Evolutionary conservation across 1,140 invertebrate species (phyloP).

Genomic region (Hylaeus anthracinus): DNA sequence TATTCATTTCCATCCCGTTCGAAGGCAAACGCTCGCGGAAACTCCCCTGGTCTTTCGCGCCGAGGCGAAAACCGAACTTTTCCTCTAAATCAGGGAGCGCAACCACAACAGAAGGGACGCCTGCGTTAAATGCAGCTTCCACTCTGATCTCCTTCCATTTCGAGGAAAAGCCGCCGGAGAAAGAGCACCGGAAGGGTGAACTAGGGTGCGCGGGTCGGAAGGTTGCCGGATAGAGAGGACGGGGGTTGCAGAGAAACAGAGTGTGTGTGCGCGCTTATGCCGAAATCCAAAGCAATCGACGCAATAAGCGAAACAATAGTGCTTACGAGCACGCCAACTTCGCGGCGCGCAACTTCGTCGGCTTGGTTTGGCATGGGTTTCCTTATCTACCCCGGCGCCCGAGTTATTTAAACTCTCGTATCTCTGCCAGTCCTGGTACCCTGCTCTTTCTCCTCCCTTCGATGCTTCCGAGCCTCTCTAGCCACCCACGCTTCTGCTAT

Average conservation of each 20-base stretch:
- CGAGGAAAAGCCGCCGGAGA: conserved; percentile 13
- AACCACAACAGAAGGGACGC: conserved; percentile 24
- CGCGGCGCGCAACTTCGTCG: conserved; percentile 55
- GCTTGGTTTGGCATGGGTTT: conserved; percentile 45
- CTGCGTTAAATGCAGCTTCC: conserved; percentile 60
- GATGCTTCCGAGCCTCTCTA: not conserved
- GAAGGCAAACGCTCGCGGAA: not conserved
- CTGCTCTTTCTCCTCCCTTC: conserved; percentile 10
- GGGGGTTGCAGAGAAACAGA: not conserved
- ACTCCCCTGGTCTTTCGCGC: not conserved
- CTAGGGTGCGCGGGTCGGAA: not conserved
- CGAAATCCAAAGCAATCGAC: conserved; percentile 66
- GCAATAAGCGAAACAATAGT: conserved; percentile 72
- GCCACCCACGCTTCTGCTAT: conserved; percentile 32
- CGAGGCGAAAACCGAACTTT: conserved; percentile 26
- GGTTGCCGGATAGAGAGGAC: conserved; percentile 18
- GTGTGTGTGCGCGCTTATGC: conserved; percentile 51
- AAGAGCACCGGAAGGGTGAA: not conserved
- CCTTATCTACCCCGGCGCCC: conserved; percentile 56
- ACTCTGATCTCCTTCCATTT: conserved; percentile 34
- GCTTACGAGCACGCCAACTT: conserved; percentile 67
- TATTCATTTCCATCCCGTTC: conserved; percentile 31
- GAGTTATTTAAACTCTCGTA: conserved; percentile 71
- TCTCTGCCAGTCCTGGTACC: conserved; percentile 49
- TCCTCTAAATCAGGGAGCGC: conserved; percentile 61